Evolutionary conservation across 2,888 invertebrate species (phyloP).

Genomic region (Pherbina coryleti): DNA sequence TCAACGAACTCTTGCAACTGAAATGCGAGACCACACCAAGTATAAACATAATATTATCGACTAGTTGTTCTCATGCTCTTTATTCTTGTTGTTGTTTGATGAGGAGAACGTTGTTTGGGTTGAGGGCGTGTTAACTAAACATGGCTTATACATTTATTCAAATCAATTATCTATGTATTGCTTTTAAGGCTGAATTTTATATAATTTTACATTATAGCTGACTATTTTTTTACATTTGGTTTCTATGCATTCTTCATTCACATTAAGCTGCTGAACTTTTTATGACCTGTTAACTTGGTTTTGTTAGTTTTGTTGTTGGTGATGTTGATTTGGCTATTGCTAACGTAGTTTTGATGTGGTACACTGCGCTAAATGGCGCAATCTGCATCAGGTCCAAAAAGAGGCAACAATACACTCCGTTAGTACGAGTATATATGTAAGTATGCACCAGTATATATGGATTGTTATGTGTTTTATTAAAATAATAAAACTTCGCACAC

Average conservation of each 20-base stretch:
- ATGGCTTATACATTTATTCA: neutral
- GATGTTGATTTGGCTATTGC: neutral
- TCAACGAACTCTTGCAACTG: constrained; percentile 12
- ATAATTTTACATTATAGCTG: neutral
- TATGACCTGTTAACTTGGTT: constrained; percentile 22
- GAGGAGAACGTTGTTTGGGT: neutral
- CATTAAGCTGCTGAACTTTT: constrained; percentile 14
- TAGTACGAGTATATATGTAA: neutral
- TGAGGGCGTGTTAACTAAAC: neutral
- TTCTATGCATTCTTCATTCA: neutral
- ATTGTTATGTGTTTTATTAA: neutral
- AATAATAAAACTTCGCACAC: constrained; percentile 5
- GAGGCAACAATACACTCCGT: neutral
- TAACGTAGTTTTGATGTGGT: neutral
- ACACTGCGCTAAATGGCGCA: constrained; percentile 29
- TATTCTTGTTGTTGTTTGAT: neutral
- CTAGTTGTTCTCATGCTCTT: neutral
- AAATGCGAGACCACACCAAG: constrained; percentile 7
- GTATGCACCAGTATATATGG: too few relatives aligned
- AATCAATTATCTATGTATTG: neutral
- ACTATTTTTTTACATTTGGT: neutral
- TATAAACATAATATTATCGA: constrained; percentile 3
- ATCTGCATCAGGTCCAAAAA: constrained; percentile 14
- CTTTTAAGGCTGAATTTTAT: neutral
- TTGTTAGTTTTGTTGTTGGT: neutral